Evolutionary conservation across 2,888 invertebrate species (phyloP).

Genomic region (Hermaeophaga mercurialis): DNA sequence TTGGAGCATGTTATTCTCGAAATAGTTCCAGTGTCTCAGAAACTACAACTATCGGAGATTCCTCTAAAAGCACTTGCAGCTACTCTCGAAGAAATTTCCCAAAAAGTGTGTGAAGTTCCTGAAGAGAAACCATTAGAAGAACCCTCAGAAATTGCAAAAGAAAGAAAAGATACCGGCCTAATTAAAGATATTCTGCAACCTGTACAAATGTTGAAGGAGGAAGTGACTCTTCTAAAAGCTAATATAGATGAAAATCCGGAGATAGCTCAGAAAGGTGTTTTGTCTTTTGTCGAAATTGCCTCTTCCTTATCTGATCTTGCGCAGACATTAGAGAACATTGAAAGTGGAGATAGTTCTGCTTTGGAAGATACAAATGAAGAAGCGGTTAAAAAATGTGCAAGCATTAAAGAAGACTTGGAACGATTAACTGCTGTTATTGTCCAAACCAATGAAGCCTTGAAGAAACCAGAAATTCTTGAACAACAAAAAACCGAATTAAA

Average conservation of each 20-base stretch:
- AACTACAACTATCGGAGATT: constrained; percentile 18
- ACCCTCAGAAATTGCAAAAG: background rate
- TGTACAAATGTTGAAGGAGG: background rate
- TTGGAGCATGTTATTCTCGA: constrained; percentile 23
- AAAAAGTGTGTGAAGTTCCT: background rate
- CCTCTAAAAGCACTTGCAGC: constrained; percentile 28
- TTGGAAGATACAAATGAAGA: constrained; percentile 20
- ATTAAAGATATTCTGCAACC: constrained; percentile 21
- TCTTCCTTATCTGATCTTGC: constrained; percentile 8
- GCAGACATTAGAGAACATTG: constrained; percentile 13
- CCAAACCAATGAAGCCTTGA: constrained; percentile 22
- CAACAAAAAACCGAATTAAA: constrained; percentile 32
- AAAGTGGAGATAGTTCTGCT: constrained; percentile 2
- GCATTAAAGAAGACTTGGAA: constrained; percentile 37
- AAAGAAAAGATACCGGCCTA: constrained; percentile 16
- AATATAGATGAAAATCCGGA: constrained; percentile 8
- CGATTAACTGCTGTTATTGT: constrained; percentile 36
- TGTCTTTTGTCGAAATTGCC: constrained; percentile 31
- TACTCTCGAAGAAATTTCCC: constrained; percentile 9
- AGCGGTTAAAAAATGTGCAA: constrained; percentile 2
- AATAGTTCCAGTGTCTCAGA: constrained; percentile 22
- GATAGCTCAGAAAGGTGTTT: constrained; percentile 30
- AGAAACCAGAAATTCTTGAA: constrained; percentile 32
- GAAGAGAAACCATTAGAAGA: background rate
- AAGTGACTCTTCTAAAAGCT: constrained; percentile 1